Conservation (phyloP, 2,888 invertebrate genomes). For the Orchesella flavescens region DNA sequence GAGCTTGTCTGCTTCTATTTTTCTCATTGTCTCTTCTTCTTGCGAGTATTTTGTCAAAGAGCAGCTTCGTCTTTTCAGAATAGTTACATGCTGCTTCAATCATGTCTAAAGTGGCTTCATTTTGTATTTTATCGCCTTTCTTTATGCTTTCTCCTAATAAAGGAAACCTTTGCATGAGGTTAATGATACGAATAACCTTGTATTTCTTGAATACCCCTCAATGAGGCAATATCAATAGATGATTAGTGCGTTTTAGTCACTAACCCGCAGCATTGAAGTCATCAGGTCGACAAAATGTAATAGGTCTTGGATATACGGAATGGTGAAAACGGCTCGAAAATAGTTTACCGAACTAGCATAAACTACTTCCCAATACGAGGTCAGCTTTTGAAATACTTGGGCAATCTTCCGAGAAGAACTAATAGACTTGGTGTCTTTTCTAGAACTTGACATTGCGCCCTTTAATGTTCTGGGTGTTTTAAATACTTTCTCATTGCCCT, state of each 20-base stretch:
- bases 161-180: neutral
- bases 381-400: too few species aligned
- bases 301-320: slow-evolving; percentile 47
- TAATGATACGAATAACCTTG: neutral
- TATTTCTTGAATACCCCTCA: neutral
- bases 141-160: slow-evolving; percentile 24
- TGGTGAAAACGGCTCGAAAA: slow-evolving; percentile 38
- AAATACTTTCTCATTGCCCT: too few species aligned
- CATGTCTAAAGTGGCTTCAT: slow-evolving; percentile 22
- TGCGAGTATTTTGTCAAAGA: slow-evolving; percentile 54
- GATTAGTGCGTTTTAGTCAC: neutral
- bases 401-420: too few species aligned
- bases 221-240: neutral
- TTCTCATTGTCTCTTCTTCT: slow-evolving; percentile 39
- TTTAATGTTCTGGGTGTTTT: too few species aligned
- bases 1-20: slow-evolving; percentile 13
- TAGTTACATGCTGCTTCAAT: slow-evolving; percentile 59
- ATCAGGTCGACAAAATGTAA: slow-evolving; percentile 59
- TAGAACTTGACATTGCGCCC: too few species aligned
- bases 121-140: neutral
- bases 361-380: too few species aligned
- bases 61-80: slow-evolving; percentile 36
- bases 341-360: neutral
- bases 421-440: too few species aligned
- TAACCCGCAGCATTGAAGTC: slow-evolving; percentile 45